Evolutionary conservation across 2,797 vertebrate species (phyloP), one percentile per base, ranked within the genome.

Genomic region (Enteromius unitaeniatus): DNA sequence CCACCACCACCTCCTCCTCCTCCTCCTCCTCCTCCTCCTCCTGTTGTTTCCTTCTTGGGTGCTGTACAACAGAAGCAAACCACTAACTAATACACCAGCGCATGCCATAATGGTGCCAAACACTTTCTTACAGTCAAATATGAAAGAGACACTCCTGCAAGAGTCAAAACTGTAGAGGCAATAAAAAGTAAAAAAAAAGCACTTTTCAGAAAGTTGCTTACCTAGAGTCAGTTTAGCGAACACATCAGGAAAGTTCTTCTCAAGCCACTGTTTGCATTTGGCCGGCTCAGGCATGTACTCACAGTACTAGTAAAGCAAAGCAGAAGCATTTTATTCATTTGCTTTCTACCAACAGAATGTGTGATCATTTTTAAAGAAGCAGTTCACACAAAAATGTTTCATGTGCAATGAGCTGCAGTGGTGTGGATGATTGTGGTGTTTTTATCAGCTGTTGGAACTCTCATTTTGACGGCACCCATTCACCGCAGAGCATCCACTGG

Each of bases 261-360:
- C 98, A 88, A 99, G 95, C 98, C 97, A 99, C 14, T 99, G 97
- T 88, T 98, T 96, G 91, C 98, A 99, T 93, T 99, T 99, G 90
- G 96, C 94, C 34, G 97, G 97, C 92, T 99, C 97, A 19, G 98
- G 98, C 98, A 99, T 99, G 89, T 99, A 99, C 94, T 99, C 98
- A 65, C 98, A 99, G 94, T 99, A 99, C 98, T 99, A 49, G 86
- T 15, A 84, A 49, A 92, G 85, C 45, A 78, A 86, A 68, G 84
- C 68, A 11, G 84, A n/a, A 82, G 14, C 8, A 11, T 14, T 14
- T 40, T 13, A 19, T n/a, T 70, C 8, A 19, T 28, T 28, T 17
- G 75, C 49, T 31, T 26, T 40, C 8, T 72, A 23, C 37, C 23
- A 28, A n/a, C 31, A 64, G 60, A 64, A 64, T 62, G 1, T 31